Percentiles rank a stretch among this genome's conserved stretches.
Conservation (phyloP, 1,140 invertebrate genomes). For the Diabrotica virgifera region DNA sequence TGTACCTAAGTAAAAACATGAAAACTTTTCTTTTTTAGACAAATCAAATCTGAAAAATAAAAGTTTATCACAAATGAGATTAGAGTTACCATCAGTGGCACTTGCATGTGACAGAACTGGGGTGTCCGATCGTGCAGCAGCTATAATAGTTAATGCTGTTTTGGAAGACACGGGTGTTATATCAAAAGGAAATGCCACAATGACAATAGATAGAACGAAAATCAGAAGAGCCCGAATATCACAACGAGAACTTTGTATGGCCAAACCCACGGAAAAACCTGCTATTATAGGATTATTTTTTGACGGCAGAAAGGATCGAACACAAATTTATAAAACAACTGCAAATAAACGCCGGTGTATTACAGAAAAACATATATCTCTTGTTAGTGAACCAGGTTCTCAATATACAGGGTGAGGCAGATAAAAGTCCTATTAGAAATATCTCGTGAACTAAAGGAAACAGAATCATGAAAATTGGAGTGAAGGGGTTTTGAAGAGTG, state of each 20-base stretch:
- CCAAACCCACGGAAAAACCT: background rate
- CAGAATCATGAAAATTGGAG: too few species aligned
- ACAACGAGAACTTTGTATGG: too few species aligned
- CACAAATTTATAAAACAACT: background rate
- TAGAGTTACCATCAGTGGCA: background rate
- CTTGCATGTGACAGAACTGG: background rate
- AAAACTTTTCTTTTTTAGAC: too few species aligned
- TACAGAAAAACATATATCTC: background rate
- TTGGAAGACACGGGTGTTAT: too few species aligned
- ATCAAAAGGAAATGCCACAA: background rate
- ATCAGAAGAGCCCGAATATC: background rate
- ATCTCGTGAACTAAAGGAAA: too few species aligned
- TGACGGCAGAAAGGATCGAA: background rate
- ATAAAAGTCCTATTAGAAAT: too few species aligned
- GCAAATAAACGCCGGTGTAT: background rate
- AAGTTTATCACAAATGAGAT: constrained; percentile 1
- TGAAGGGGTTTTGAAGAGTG: too few species aligned
- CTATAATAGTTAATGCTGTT: background rate
- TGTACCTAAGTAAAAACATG: too few species aligned
- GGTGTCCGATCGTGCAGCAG: background rate
- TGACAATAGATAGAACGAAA: background rate
- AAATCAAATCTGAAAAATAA: too few species aligned
- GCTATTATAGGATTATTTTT: background rate
- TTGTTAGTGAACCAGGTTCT: too few species aligned
- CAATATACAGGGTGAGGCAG: too few species aligned